Evolutionary conservation across 2,888 invertebrate genomes (phyloP), one percentile per base, ranked within the genome.

Genomic region (Callyntrura guangdongensis): DNA sequence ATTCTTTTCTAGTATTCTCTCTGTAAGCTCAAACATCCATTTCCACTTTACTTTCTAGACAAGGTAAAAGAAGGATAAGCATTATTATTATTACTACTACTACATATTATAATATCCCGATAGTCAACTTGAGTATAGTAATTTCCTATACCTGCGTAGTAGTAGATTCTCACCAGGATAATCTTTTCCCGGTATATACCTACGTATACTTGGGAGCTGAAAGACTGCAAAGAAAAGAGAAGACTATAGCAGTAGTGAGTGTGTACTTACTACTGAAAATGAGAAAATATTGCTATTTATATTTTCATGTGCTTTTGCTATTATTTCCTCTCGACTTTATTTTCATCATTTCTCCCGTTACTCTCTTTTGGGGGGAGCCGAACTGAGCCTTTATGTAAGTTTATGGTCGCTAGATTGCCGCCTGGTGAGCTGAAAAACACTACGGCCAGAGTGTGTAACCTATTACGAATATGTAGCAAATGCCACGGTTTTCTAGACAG

Each of bases 281-380:
- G 59, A 81, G 36, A 81, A 81, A 36, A 81, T 25, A 81, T 59
- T 27, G 11, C 81, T 79, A 47, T 12, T 72, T 47, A 45, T 72
- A 72, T 47, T 72, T 47, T 81, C 81, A 81, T 81, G 11, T 22
- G 36, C 27, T 81, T 81, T 81, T 36, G 12, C 81, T 81, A 12
- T 59, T 59, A 81, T 81, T 81, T 81, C 36, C 17, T 17, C 59
- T 59, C 36, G 9, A 59, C 81, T 59, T 49, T 59, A 56, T 59
- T 81, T 56, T 20, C 45, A 36, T 17, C 72, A 72, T 45, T 45
- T 12, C 36, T 36, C 36, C 36, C 6, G 2, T 6, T 36, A 36
- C 36, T 36, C 36, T 36, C 36, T 72, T 45, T 72, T 36, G 2
- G 0, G 1, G 22, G 6, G 14, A 11, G 27, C 27, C 8, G 27